Evolutionary conservation across 92 coral and sea anemone species (phyloP).

Genomic region (Umimayanthus chanpuru): DNA sequence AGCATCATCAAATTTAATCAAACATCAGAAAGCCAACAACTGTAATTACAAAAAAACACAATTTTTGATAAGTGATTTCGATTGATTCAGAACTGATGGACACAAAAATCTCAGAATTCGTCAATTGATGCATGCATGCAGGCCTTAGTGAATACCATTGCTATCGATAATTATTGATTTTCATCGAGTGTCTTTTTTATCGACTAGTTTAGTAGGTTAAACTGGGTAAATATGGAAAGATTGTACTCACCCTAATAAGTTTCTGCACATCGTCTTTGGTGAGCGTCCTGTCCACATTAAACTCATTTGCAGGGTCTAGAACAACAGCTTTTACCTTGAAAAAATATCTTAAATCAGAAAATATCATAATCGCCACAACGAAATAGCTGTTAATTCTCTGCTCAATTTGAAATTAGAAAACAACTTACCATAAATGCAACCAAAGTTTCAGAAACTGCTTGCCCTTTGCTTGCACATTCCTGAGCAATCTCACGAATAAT

Average conservation of each 20-base stretch:
- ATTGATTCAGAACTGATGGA: no score
- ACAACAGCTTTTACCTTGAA: constrained; percentile 96
- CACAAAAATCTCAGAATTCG: no score
- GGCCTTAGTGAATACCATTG: no score
- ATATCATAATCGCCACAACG: background rate
- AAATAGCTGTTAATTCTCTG: background rate
- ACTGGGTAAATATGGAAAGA: no score
- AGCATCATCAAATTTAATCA: background rate
- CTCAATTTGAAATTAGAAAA: background rate
- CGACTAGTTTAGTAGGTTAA: no score
- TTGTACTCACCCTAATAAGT: constrained; percentile 79
- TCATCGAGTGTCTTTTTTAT: background rate
- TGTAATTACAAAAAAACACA: background rate
- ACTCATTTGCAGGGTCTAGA: constrained; percentile 95
- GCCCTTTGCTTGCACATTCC: constrained; percentile 97
- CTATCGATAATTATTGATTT: no score
- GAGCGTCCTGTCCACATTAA: constrained; percentile 96
- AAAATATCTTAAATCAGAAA: background rate
- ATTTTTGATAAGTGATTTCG: no score
- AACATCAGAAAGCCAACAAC: background rate
- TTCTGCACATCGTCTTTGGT: constrained; percentile 99
- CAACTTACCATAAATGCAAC: constrained; percentile 94
- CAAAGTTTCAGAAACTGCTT: constrained; percentile 96
- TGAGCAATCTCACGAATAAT: constrained; percentile 98
- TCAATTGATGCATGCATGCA: no score